Percentiles rank a stretch among this genome's conserved stretches.
These are phyloP conservation scores for Tinea pellionella DNA, from an alignment of 2,888 invertebrate species.

Conservation along the genomic window DNA sequence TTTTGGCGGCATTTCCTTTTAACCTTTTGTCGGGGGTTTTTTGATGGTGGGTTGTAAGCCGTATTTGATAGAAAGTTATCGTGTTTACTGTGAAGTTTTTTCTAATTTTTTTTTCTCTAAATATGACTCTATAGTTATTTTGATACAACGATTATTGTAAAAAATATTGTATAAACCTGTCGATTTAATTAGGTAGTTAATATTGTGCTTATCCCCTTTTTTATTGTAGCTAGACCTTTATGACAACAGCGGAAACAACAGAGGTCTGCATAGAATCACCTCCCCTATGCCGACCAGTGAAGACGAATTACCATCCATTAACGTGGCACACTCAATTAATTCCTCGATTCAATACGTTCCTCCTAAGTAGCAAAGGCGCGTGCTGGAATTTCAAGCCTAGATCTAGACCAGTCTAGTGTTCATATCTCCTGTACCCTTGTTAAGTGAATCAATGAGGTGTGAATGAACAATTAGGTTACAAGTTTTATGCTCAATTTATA, in stretches of 20 bases:
- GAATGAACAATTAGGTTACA: conserved; percentile 1
- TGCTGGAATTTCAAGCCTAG: background rate
- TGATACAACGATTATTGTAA: background rate
- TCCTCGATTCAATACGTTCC: too few relatives aligned
- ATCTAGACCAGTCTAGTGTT: background rate
- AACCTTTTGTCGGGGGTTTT: conserved; percentile 37
- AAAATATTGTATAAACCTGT: background rate
- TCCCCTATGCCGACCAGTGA: too few relatives aligned
- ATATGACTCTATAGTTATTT: background rate
- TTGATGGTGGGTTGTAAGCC: conserved; percentile 30
- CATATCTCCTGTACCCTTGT: background rate
- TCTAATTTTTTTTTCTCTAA: conserved; percentile 19
- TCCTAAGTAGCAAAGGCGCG: background rate
- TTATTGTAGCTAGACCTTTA: too few relatives aligned
- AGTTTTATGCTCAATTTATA: background rate
- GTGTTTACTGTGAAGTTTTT: conserved; percentile 18
- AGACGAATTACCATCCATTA: too few relatives aligned
- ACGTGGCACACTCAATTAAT: too few relatives aligned
- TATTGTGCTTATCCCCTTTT: background rate
- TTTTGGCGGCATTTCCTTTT: conserved; percentile 52
- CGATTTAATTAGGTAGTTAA: background rate
- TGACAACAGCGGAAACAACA: too few relatives aligned
- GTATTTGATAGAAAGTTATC: conserved; percentile 44
- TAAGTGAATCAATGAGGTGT: background rate
- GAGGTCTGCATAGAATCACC: too few relatives aligned